A percentile compares a stretch with the other conserved stretches of the same genome.
Conservation (phyloP, 2,888 invertebrate species). For the Pelosia muscerda region DNA sequence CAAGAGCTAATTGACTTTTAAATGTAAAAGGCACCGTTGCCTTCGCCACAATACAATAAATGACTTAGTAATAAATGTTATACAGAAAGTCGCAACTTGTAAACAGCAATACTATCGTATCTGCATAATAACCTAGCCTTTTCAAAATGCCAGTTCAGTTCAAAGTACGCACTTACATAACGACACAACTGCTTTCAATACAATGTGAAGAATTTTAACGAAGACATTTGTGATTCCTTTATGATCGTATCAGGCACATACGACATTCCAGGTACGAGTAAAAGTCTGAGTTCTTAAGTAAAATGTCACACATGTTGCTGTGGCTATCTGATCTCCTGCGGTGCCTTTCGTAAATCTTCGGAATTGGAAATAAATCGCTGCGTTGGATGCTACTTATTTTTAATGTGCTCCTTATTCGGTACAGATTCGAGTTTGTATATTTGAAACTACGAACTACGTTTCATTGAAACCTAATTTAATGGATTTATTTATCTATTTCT, state of each 20-base stretch:
- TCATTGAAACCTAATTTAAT: conserved; percentile 17
- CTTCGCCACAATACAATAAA: neutral
- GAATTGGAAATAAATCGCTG: conserved; percentile 21
- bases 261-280: conserved; percentile 12
- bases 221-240: conserved; percentile 46
- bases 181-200: conserved; percentile 38
- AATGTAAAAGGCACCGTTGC: too few relatives aligned
- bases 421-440: conserved; percentile 1
- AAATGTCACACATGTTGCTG: conserved; percentile 36
- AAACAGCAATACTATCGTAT: conserved; percentile 2
- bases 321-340: conserved; percentile 29
- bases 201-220: conserved; percentile 54
- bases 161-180: conserved; percentile 26
- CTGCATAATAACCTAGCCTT: conserved; percentile 42
- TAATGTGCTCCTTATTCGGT: conserved; percentile 20
- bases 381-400: conserved; percentile 23
- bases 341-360: conserved; percentile 43
- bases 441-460: neutral
- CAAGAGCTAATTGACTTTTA: too few relatives aligned
- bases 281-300: conserved; percentile 23
- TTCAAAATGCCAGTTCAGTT: conserved; percentile 50
- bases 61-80: neutral
- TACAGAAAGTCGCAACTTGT: neutral
- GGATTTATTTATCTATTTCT: conserved; percentile 10
- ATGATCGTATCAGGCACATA: conserved; percentile 36